Conservation (phyloP, 2,888 invertebrate genomes). For the Mylabris sibirica region DNA sequence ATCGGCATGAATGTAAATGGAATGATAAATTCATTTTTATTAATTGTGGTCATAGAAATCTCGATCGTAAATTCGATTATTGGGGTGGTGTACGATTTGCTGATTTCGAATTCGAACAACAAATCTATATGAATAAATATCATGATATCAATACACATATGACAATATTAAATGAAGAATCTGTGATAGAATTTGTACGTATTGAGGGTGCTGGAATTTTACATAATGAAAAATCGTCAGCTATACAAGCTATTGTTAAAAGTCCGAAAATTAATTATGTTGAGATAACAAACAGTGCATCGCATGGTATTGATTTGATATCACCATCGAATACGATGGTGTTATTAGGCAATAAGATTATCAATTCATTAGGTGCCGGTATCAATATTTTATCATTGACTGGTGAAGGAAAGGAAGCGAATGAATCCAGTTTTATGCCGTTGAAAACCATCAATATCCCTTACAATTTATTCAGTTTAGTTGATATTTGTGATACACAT, state of each 20-base stretch:
- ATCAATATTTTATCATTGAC: constrained; percentile 89
- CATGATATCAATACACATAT: constrained; percentile 84
- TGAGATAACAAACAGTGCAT: constrained; percentile 83
- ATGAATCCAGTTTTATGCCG: constrained; percentile 88
- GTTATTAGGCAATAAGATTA: constrained; percentile 76
- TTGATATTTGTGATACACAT: constrained; percentile 95
- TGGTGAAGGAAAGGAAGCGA: constrained; percentile 89
- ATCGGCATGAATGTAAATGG: constrained; percentile 86
- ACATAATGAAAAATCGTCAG: constrained; percentile 94
- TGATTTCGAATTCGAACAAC: constrained; percentile 87
- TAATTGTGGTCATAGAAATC: constrained; percentile 79
- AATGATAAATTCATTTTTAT: constrained; percentile 92
- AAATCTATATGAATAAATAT: constrained; percentile 79
- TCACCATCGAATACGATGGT: constrained; percentile 85
- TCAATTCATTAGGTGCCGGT: constrained; percentile 88
- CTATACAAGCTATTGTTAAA: constrained; percentile 88
- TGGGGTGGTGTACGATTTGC: constrained; percentile 98
- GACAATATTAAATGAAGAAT: constrained; percentile 73
- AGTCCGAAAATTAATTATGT: constrained; percentile 84
- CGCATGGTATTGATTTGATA: constrained; percentile 91
- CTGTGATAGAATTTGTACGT: constrained; percentile 79
- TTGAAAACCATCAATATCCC: constrained; percentile 83
- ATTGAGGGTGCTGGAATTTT: constrained; percentile 93
- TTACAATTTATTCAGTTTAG: constrained; percentile 89
- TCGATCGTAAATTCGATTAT: constrained; percentile 73